Conservation (phyloP, 2,797 vertebrate genomes). For the Carapus acus region DNA sequence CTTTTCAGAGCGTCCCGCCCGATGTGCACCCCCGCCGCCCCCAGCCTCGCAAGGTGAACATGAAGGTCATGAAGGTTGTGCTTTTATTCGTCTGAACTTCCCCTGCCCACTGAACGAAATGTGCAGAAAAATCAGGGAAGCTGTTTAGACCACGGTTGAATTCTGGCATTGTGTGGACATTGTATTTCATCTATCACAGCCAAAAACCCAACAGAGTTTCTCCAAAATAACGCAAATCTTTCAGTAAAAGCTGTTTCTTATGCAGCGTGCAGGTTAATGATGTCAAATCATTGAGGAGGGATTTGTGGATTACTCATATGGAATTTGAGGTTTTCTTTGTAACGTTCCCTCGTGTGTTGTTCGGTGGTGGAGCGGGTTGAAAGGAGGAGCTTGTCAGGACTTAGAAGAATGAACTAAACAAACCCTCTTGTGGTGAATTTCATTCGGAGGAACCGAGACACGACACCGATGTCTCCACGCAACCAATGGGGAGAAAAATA, state of each 20-base stretch:
- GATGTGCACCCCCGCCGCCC: constrained; percentile 45
- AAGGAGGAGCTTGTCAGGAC: constrained; percentile 57
- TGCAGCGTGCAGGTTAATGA: constrained; percentile 61
- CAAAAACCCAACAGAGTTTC: constrained; percentile 45
- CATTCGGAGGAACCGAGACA: constrained; percentile 48
- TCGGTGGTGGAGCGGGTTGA: constrained; percentile 53
- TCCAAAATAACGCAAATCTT: constrained; percentile 57
- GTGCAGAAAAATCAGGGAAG: constrained; percentile 62
- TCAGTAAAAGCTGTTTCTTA: constrained; percentile 27
- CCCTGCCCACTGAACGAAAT: constrained; percentile 52
- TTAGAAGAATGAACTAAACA: constrained; percentile 59
- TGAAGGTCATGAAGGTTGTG: constrained; percentile 73
- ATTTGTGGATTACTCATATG: constrained; percentile 54
- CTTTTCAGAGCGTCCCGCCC: constrained; percentile 62
- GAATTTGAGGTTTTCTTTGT: constrained; percentile 57
- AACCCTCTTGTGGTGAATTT: constrained; percentile 40
- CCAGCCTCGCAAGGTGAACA: constrained; percentile 76
- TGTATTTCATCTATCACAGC: constrained; percentile 43
- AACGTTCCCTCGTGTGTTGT: constrained; percentile 48
- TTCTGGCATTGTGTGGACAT: constrained; percentile 63
- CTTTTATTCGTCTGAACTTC: constrained; percentile 66
- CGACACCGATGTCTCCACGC: constrained; percentile 39
- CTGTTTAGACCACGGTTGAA: constrained; percentile 56
- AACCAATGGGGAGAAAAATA: constrained; percentile 12
- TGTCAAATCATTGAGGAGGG: constrained; percentile 56